Base-by-base conservation (phyloP, 1,140 invertebrate genomes). In the Lordiphosa stackelbergi region DNA sequence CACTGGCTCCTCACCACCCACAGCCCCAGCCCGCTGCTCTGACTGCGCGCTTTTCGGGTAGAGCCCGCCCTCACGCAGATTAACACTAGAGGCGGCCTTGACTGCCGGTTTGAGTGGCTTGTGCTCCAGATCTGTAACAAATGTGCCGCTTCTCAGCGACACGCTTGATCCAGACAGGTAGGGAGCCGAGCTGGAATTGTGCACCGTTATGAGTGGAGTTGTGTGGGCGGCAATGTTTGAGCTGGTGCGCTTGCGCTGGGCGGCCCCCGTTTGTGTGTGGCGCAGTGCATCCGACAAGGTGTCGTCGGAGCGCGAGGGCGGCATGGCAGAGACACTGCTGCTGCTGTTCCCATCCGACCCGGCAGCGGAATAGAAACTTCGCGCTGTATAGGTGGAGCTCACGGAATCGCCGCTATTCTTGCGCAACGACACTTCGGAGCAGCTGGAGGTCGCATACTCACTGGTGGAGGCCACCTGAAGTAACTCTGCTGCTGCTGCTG, bases 291-390 rank as follows among this genome's bases (percentile, higher is more conserved):
- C 91, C 2, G 92, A 90, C 12, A 95, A 73, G 0, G 92, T 93
- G 68, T 95, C 94, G 79, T 95, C 94, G 56, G 93, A 95, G 28
- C 92, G 90, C 0, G 94, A 95, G 0, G 93, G 93, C 0, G 93
- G 92, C 35, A 94, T 85, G 22, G 92, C 88, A 53, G 89, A 87
- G 7, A 84, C 66, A 19, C 62, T 73, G 60, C 69, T 85, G 3
- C 73, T 71, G 66, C 77, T 85, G 13, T 84, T 71, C 11, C 66
- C 53, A 8, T 69, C 73, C 0, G 77, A 85, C 19, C 38, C 53
- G 0, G 71, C 84, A 2, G 75, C 84, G 0, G 86, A 87, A 57
- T 85, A 85, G 42, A 74, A 88, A 40, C 86, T 87, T 2, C 71
- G 70, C 1, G 78, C 68, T 1, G 85, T 86, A 10, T 86, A 77